These are phyloP conservation scores for Diadegma fenestrale DNA, from an alignment of 2,888 invertebrate genomes.

Conservation along the genomic window DNA sequence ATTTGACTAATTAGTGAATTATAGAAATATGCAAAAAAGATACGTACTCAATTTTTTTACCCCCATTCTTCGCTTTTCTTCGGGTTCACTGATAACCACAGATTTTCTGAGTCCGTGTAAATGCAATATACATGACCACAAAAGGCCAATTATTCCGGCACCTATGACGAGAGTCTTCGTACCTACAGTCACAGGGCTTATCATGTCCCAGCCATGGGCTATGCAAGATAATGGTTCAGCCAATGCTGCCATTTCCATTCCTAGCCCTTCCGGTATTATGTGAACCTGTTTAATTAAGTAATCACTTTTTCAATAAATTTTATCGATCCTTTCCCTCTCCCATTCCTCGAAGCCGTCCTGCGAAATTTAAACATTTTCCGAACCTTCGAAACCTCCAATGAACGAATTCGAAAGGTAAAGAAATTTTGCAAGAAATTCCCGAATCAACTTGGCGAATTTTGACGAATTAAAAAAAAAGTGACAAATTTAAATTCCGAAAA, in stretches of 20 bases:
- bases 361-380: background rate
- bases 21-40: constrained; percentile 28
- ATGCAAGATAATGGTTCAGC: constrained; percentile 90
- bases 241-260: constrained; percentile 86
- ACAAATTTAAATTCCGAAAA: no score
- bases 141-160: constrained; percentile 90
- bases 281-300: constrained; percentile 74
- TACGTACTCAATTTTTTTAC: constrained; percentile 85
- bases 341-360: background rate
- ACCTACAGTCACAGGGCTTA: constrained; percentile 88
- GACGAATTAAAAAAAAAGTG: no score
- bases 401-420: background rate
- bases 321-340: background rate
- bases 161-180: constrained; percentile 88
- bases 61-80: constrained; percentile 82
- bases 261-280: constrained; percentile 77
- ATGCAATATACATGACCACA: constrained; percentile 89
- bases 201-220: constrained; percentile 89
- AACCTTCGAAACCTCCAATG: background rate
- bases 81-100: constrained; percentile 90
- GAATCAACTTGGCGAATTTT: no score
- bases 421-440: no score
- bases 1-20: background rate
- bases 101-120: constrained; percentile 88
- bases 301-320: background rate